Evolutionary conservation across 2,113 vertebrate genomes (phyloP), one percentile per base, ranked within the genome.

Genomic region (Istiophorus platypterus): DNA sequence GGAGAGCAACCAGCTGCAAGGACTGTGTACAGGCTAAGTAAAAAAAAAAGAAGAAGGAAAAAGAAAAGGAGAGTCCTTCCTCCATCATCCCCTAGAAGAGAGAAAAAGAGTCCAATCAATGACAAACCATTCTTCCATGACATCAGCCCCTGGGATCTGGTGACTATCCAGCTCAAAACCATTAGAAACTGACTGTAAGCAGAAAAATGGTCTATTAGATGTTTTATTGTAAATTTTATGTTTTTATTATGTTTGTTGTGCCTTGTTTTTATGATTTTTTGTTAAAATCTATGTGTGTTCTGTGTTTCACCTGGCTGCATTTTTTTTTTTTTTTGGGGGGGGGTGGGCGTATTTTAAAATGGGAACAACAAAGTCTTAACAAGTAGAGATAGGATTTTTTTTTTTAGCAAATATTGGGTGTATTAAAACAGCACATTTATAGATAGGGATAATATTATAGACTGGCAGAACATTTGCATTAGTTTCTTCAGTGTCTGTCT

Each of bases 41-140:
- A 9, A 42, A 12, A 39, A 34, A 54, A 34, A 17, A 45, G 0
- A 14, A 20, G 27, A 20, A 7, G 27, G 0, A 11, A 22, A 31
- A 0, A 0, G 18, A 26, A 42, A 7, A 7, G 2, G 17, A 20
- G 1, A 5, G 15, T 9, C 22, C 29, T 27, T 47, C 49, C 27
- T 14, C 17, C 27, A 2, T 41, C 24, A 9, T 3, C 18, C 13
- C 51, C 26, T 9, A 7, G 12, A 20, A 41, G 52, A 47, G 15
- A 41, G 29, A 37, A 54, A 69, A 68, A 24, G 12, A n/a, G 52
- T 74, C 41, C 61, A 84, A 70, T 86, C 62, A 67, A 65, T 24
- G 26, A 37, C 31, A 76, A 70, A 59, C 42, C 77, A 72, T 22
- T 78, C 68, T 74, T 85, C 80, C 87, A 37, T 78, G 59, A 72